Conservation (phyloP, 2,888 invertebrate genomes). For the Acanthosepion lycidas region DNA sequence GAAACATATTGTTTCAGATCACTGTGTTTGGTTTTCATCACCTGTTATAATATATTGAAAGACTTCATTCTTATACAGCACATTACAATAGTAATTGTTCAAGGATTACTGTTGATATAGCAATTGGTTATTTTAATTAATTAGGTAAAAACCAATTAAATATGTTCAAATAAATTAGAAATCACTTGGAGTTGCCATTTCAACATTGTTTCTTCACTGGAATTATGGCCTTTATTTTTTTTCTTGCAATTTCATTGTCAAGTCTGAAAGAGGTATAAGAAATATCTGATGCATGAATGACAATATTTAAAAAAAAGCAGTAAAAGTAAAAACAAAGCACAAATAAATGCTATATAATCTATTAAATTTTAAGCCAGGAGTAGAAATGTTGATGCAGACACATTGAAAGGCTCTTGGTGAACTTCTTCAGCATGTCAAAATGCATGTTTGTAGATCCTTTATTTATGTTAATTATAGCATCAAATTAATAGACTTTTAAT, state of each 20-base stretch:
- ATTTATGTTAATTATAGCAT: background rate
- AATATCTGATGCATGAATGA: background rate
- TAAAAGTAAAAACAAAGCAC: background rate
- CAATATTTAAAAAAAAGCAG: background rate
- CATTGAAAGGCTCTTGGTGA: background rate
- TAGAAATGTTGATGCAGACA: background rate
- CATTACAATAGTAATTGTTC: background rate
- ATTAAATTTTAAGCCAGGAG: background rate
- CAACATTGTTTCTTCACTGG: background rate
- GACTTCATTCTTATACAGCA: background rate
- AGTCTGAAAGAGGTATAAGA: background rate
- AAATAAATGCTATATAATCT: background rate
- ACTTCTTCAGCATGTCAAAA: background rate
- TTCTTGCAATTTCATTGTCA: background rate
- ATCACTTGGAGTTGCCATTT: background rate
- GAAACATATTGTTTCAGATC: too few relatives aligned
- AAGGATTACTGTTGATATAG: background rate
- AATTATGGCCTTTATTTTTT: background rate
- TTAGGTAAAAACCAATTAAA: too few relatives aligned
- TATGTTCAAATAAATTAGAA: background rate
- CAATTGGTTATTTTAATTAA: background rate
- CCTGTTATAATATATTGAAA: background rate
- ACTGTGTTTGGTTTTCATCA: background rate
- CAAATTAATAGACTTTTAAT: background rate
- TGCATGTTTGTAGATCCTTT: background rate